phyloP scores from a whole-genome alignment of 1,140 invertebrate species.

The Tetraneura akinire region DNA sequence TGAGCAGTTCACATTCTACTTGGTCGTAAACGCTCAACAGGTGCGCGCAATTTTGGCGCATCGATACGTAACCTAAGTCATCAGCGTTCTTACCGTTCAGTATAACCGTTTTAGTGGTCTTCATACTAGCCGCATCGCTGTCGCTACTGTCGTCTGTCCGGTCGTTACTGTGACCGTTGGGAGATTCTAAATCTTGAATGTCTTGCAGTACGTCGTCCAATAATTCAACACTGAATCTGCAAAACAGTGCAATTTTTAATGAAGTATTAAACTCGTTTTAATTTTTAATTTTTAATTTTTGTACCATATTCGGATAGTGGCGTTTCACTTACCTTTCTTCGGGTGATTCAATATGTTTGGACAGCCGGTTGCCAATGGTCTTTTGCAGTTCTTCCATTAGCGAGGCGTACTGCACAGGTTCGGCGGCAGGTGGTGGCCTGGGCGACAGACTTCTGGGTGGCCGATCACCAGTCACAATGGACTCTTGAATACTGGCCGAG shows the following conservation, averaged over 20 bases:
- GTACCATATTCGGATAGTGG: too few relatives aligned
- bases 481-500: constrained; percentile 37
- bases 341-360: constrained; percentile 43
- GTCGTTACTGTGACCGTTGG: constrained; percentile 53
- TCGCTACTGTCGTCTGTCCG: constrained; percentile 49
- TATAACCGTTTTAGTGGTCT: constrained; percentile 38
- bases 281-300: too few relatives aligned
- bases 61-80: constrained; percentile 33
- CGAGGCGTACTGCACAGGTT: constrained; percentile 60
- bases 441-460: constrained; percentile 57
- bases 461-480: constrained; percentile 34
- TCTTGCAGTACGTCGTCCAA: constrained; percentile 61
- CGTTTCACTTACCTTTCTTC: constrained; percentile 17
- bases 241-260: too few relatives aligned
- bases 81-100: constrained; percentile 27
- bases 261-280: too few relatives aligned
- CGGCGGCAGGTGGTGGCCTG: constrained; percentile 56
- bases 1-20: not conserved
- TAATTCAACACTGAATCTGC: constrained; percentile 60
- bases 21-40: constrained; percentile 39
- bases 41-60: constrained; percentile 36
- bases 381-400: constrained; percentile 61
- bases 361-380: constrained; percentile 52
- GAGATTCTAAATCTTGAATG: constrained; percentile 62
- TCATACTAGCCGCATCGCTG: constrained; percentile 44